phyloP scores from a whole-genome alignment of 1,140 invertebrate species.

The Drosophila serrata region DNA sequence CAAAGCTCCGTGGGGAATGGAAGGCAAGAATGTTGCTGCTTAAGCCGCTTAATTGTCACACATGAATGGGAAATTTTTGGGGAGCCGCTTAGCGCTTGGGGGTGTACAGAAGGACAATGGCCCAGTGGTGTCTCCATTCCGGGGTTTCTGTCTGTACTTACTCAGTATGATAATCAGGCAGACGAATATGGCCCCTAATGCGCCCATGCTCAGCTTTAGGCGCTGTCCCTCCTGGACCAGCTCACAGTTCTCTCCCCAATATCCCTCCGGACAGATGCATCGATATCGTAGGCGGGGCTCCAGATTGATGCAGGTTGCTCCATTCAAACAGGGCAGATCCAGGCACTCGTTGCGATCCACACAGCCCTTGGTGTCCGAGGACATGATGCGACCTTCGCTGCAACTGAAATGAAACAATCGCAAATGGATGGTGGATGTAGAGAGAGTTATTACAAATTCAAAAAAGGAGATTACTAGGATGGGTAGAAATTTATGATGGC shows the following conservation, averaged over 20 bases:
- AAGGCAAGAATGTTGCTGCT: constrained; percentile 44
- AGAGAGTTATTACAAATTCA: constrained; percentile 32
- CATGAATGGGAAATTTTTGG: constrained; percentile 57
- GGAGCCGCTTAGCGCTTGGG: constrained; percentile 50
- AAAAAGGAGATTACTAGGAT: constrained; percentile 22
- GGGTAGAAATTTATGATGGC: constrained; percentile 17
- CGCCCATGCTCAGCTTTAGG: constrained; percentile 88
- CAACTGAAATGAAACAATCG: constrained; percentile 85
- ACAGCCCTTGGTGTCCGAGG: constrained; percentile 87
- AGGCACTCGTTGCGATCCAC: constrained; percentile 88
- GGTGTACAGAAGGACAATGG: neutral
- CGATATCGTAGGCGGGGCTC: constrained; percentile 86
- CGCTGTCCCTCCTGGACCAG: constrained; percentile 88
- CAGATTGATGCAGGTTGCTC: constrained; percentile 87
- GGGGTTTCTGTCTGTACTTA: constrained; percentile 83
- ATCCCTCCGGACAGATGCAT: constrained; percentile 88
- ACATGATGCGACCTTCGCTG: constrained; percentile 87
- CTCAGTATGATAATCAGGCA: constrained; percentile 88
- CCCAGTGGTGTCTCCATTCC: neutral
- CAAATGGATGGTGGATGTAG: neutral
- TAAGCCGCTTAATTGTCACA: constrained; percentile 78
- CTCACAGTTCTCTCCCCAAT: constrained; percentile 89
- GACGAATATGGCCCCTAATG: constrained; percentile 88
- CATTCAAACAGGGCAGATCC: constrained; percentile 88
- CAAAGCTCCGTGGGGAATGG: neutral